Evolutionary conservation across 2,888 invertebrate genomes (phyloP).

Genomic region (Neoascia interrupta): DNA sequence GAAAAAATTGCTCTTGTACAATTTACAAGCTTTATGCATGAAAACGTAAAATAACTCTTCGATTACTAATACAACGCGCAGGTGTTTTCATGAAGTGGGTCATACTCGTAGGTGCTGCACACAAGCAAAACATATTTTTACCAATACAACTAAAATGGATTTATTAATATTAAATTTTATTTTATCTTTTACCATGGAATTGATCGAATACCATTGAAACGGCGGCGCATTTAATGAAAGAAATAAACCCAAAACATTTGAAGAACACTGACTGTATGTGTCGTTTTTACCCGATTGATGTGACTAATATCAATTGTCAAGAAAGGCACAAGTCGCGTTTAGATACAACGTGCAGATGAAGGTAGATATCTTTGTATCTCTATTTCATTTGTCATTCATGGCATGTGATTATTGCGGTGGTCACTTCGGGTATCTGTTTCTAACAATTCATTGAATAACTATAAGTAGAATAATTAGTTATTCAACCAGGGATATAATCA

Average conservation of each 20-base stretch:
- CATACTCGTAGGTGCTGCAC: slow-evolving; percentile 14
- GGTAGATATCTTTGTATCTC: too few species aligned
- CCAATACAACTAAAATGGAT: too few species aligned
- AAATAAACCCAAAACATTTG: neutral
- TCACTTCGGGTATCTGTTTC: too few species aligned
- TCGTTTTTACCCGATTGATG: too few species aligned
- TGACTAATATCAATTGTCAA: neutral
- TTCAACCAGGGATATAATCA: too few species aligned
- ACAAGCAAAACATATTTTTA: slow-evolving; percentile 1
- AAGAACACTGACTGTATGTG: slow-evolving; percentile 9
- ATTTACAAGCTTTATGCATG: too few species aligned
- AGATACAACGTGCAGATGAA: neutral
- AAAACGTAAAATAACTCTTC: slow-evolving; percentile 11
- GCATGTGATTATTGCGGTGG: slow-evolving; percentile 18
- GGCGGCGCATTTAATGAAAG: neutral
- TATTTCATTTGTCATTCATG: slow-evolving; percentile 9
- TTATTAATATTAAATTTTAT: too few species aligned
- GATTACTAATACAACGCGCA: slow-evolving; percentile 31
- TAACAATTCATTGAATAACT: too few species aligned
- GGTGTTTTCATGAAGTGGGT: slow-evolving; percentile 48
- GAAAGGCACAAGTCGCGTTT: slow-evolving; percentile 12
- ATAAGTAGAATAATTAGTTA: too few species aligned
- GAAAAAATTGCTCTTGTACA: too few species aligned
- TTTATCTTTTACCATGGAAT: too few species aligned
- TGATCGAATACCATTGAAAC: slow-evolving; percentile 1